Percentiles rank a stretch among this genome's conserved stretches.
Evolutionary conservation across 2,888 invertebrate genomes (phyloP).

Genomic region (Meganola albula): DNA sequence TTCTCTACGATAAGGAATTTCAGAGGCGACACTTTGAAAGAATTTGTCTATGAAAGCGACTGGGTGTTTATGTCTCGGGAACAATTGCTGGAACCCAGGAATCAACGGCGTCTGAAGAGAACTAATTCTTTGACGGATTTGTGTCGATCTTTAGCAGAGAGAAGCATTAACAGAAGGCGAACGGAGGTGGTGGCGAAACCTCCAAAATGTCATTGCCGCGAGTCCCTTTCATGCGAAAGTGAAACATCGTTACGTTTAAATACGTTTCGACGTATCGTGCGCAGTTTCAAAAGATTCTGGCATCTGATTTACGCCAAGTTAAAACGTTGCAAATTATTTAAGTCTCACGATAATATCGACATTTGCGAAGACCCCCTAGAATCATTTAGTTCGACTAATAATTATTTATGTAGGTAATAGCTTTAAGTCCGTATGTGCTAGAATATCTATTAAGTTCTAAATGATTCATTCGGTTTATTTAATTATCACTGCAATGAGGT

Average conservation of each 20-base stretch:
- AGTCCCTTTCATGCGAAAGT: conserved; percentile 31
- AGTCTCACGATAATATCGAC: conserved; percentile 2
- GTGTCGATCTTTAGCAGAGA: conserved; percentile 45
- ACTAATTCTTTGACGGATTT: conserved; percentile 43
- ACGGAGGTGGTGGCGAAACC: conserved; percentile 45
- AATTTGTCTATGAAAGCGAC: conserved; percentile 57
- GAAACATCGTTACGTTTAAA: conserved; percentile 25
- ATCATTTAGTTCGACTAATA: conserved; percentile 32
- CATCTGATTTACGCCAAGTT: conserved; percentile 11
- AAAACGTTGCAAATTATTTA: conserved; percentile 12
- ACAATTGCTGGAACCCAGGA: conserved; percentile 51
- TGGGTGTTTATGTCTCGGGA: conserved; percentile 58
- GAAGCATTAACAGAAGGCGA: conserved; percentile 31
- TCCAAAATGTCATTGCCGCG: conserved; percentile 56
- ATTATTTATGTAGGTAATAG: conserved; percentile 62
- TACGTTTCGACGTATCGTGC: conserved; percentile 27
- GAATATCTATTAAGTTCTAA: conserved; percentile 10
- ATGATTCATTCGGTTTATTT: conserved; percentile 10
- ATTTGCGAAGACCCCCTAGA: conserved; percentile 24
- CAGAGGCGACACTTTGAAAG: conserved; percentile 47
- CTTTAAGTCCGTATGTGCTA: conserved; percentile 18
- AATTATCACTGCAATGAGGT: conserved; percentile 21
- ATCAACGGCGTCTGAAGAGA: conserved; percentile 47
- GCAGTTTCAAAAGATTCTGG: conserved; percentile 19
- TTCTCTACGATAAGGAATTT: conserved; percentile 64